Conservation (phyloP, 2,888 invertebrate genomes). For the Mesochorus sp. region DNA sequence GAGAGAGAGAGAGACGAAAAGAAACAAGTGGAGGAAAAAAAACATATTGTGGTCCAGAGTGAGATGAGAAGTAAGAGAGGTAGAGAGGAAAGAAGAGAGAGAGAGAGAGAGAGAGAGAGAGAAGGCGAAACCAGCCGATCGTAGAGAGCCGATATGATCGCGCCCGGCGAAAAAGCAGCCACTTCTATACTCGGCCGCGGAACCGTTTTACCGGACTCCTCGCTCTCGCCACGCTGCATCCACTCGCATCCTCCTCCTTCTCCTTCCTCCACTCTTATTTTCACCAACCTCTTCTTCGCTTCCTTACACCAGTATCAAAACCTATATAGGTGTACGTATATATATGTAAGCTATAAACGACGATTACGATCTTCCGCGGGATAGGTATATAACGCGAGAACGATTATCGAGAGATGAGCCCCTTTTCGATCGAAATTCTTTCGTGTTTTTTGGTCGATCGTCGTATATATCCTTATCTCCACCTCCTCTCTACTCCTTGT, state of each 20-base stretch:
- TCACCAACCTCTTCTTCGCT: slow-evolving; percentile 16
- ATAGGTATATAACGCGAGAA: slow-evolving; percentile 62
- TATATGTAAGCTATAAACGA: slow-evolving; percentile 30
- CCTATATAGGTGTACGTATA: slow-evolving; percentile 8
- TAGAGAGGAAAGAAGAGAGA: not conserved
- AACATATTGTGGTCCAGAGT: slow-evolving; percentile 44
- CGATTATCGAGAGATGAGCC: slow-evolving; percentile 55
- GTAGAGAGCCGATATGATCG: slow-evolving; percentile 55
- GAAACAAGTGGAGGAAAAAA: slow-evolving; percentile 24
- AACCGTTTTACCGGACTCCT: slow-evolving; percentile 43
- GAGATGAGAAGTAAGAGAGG: slow-evolving; percentile 43
- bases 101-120: not conserved
- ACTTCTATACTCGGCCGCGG: slow-evolving; percentile 35
- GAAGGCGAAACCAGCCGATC: slow-evolving; percentile 33
- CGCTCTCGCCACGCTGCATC: slow-evolving; percentile 28
- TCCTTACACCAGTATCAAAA: slow-evolving; percentile 23
- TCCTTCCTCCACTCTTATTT: slow-evolving; percentile 14
- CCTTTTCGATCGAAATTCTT: slow-evolving; percentile 50
- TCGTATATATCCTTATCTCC: not conserved
- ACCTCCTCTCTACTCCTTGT: not conserved
- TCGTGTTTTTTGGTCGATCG: slow-evolving; percentile 27
- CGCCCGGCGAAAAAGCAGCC: slow-evolving; percentile 42
- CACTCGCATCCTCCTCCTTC: slow-evolving; percentile 8
- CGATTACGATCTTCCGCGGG: slow-evolving; percentile 58
- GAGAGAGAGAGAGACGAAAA: slow-evolving; percentile 34